Evolutionary conservation across 2,888 invertebrate species (phyloP).

Genomic region (Fabriciana adippe): DNA sequence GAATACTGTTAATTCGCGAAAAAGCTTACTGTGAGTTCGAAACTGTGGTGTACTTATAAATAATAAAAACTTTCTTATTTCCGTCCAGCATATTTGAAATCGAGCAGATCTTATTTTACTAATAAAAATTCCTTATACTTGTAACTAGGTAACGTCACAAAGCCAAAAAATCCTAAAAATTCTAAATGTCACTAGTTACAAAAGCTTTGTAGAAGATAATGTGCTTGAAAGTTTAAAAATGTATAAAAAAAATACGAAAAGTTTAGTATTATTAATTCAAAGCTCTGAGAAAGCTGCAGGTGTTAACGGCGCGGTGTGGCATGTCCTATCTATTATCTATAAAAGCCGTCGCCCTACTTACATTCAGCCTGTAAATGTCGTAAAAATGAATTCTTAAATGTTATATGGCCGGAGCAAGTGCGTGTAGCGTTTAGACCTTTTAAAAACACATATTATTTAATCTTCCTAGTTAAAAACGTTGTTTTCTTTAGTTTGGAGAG

Average conservation of each 20-base stretch:
- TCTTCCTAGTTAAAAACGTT: background rate
- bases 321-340: slow-evolving; percentile 44
- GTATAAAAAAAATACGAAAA: slow-evolving; percentile 10
- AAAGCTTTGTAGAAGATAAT: too few relatives aligned
- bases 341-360: slow-evolving; percentile 34
- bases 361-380: slow-evolving; percentile 30
- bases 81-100: too few relatives aligned
- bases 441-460: background rate
- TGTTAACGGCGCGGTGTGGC: slow-evolving; percentile 35
- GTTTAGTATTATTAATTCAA: slow-evolving; percentile 32
- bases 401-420: slow-evolving; percentile 5
- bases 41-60: too few relatives aligned
- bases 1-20: too few relatives aligned
- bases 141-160: too few relatives aligned
- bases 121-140: too few relatives aligned
- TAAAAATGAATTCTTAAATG: slow-evolving; percentile 31
- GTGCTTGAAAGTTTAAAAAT: background rate
- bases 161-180: too few relatives aligned
- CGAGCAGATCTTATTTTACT: too few relatives aligned
- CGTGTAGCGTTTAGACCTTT: background rate
- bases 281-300: slow-evolving; percentile 38
- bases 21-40: too few relatives aligned
- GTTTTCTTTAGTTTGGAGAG: too few relatives aligned
- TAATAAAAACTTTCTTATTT: too few relatives aligned
- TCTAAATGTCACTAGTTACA: too few relatives aligned